phyloP scores from a whole-genome alignment of 2,797 vertebrate genomes.

The Otolemur crassicaudatus region DNA sequence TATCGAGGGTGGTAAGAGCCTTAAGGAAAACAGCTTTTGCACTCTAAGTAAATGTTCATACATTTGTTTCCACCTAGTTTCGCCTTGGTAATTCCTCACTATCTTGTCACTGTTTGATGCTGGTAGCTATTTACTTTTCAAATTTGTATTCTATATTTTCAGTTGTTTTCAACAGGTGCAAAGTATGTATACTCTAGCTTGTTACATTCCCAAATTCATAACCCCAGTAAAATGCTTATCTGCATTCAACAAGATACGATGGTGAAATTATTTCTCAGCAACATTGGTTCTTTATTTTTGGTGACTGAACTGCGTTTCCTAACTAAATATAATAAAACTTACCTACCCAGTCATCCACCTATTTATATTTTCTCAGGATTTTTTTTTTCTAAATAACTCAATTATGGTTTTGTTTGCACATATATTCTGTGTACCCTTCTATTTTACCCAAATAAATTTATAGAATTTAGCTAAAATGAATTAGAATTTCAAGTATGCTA shows the following conservation, averaged over 20 bases:
- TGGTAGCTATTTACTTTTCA: background rate
- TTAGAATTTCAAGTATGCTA: background rate
- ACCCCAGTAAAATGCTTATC: background rate
- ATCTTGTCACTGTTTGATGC: background rate
- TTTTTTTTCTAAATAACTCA: background rate
- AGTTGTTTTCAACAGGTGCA: background rate
- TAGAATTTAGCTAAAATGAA: constrained; percentile 19
- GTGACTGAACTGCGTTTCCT: background rate
- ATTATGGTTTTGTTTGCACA: background rate
- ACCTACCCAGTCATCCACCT: background rate
- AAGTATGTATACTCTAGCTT: background rate
- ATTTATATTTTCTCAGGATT: background rate
- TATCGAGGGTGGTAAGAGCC: background rate
- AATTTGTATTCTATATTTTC: background rate
- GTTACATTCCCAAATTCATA: background rate
- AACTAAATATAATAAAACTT: background rate
- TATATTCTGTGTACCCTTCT: background rate
- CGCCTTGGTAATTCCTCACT: background rate
- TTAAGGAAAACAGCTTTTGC: background rate
- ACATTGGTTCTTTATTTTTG: background rate
- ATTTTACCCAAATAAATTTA: background rate
- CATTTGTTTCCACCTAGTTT: background rate
- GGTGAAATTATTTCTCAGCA: background rate
- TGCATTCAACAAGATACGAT: background rate
- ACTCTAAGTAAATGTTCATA: background rate